Evolutionary conservation across 1,140 invertebrate species (phyloP).

Genomic region (Drosophila nannoptera): DNA sequence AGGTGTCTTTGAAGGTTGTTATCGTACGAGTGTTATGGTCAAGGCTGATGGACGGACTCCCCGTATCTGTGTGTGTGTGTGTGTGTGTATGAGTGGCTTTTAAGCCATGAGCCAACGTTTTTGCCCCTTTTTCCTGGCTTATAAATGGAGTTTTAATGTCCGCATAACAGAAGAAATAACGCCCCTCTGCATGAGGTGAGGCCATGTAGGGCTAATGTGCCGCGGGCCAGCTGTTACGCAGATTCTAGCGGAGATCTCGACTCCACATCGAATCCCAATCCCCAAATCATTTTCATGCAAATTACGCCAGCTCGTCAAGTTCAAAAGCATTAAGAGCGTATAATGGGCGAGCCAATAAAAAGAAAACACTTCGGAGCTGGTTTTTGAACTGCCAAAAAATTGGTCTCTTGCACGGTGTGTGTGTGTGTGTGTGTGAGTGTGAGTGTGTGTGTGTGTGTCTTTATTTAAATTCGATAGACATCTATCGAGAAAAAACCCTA

Average conservation of each 20-base stretch:
- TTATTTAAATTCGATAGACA: conserved; percentile 5
- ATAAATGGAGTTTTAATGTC: conserved; percentile 74
- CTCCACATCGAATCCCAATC: conserved; percentile 31
- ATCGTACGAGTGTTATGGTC: conserved; percentile 71
- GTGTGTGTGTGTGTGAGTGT: neutral
- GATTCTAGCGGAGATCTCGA: conserved; percentile 50
- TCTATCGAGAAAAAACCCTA: conserved; percentile 34
- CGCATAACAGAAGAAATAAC: neutral
- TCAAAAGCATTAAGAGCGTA: conserved; percentile 70
- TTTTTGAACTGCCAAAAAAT: conserved; percentile 6
- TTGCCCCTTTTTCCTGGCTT: conserved; percentile 38
- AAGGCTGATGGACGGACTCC: conserved; percentile 51
- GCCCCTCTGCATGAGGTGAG: too few relatives aligned
- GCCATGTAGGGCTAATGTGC: conserved; percentile 20
- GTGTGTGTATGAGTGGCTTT: conserved; percentile 19
- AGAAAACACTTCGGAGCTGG: conserved; percentile 12
- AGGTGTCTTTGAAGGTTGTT: conserved; percentile 68
- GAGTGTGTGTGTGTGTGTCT: conserved; percentile 22
- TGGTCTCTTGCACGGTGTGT: neutral
- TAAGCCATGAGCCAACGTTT: conserved; percentile 14
- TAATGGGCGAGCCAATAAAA: conserved; percentile 39
- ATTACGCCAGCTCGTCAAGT: conserved; percentile 68
- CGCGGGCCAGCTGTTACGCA: neutral
- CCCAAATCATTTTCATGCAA: conserved; percentile 66
- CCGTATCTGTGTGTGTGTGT: conserved; percentile 51